phyloP scores from a whole-genome alignment of 2,888 invertebrate genomes.

The Ferrisia virgata region DNA sequence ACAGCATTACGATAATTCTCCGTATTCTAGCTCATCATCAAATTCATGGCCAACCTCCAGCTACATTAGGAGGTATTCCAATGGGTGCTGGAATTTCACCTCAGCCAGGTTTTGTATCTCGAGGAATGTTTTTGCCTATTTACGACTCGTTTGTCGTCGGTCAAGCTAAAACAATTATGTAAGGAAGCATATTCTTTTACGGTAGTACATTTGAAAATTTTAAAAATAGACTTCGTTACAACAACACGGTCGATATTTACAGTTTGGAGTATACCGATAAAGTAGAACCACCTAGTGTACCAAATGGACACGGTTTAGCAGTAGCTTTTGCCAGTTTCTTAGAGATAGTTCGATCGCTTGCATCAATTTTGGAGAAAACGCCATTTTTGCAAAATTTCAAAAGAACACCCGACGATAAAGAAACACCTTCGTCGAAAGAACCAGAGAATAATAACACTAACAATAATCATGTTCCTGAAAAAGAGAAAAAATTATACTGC shows the following conservation, averaged over 20 bases:
- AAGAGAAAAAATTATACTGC: constrained; percentile 56
- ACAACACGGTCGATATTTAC: constrained; percentile 46
- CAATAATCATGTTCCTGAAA: background rate
- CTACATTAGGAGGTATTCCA: constrained; percentile 56
- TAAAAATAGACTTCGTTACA: background rate
- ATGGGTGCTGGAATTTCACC: constrained; percentile 75
- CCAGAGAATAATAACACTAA: constrained; percentile 56
- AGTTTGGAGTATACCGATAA: constrained; percentile 96
- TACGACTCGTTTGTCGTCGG: constrained; percentile 80
- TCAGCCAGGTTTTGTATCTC: constrained; percentile 87
- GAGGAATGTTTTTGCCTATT: constrained; percentile 88
- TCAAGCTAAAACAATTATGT: constrained; percentile 87
- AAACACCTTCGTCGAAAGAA: constrained; percentile 49
- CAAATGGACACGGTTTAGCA: constrained; percentile 97
- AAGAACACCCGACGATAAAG: background rate
- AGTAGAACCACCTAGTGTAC: constrained; percentile 85
- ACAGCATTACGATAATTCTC: background rate
- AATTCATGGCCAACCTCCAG: constrained; percentile 62
- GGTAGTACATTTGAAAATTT: background rate
- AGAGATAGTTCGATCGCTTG: constrained; percentile 77
- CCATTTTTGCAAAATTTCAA: constrained; percentile 4
- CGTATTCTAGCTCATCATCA: constrained; percentile 31
- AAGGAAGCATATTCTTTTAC: constrained; percentile 55
- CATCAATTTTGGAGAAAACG: constrained; percentile 34
- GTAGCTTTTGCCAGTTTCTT: constrained; percentile 90